Evolutionary conservation across 2,888 invertebrate genomes (phyloP).

Genomic region (Scaptomyza flava): DNA sequence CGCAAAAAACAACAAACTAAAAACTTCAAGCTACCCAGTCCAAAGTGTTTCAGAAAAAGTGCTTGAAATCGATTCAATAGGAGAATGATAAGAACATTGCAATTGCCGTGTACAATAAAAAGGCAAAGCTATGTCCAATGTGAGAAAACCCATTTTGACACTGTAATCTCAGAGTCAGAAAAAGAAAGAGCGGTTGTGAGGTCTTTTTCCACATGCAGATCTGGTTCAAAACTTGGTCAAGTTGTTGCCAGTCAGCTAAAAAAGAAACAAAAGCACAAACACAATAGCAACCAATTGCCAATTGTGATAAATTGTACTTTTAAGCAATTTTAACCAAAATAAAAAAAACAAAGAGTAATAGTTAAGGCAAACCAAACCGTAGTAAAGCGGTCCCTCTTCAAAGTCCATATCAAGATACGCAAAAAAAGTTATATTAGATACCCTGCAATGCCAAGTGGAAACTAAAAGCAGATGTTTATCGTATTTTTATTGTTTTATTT

Average conservation of each 20-base stretch:
- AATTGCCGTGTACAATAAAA: slow-evolving; percentile 31
- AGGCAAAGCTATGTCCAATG: slow-evolving; percentile 22
- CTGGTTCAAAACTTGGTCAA: slow-evolving; percentile 58
- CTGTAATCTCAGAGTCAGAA: slow-evolving; percentile 33
- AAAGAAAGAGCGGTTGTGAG: background rate
- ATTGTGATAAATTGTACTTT: slow-evolving; percentile 81
- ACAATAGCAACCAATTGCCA: slow-evolving; percentile 68
- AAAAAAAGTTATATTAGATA: slow-evolving; percentile 38
- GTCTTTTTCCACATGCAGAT: slow-evolving; percentile 10
- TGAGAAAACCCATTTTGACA: slow-evolving; percentile 60
- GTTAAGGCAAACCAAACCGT: slow-evolving; percentile 27
- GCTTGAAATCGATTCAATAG: background rate
- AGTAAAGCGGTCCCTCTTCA: slow-evolving; percentile 58
- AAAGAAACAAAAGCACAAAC: slow-evolving; percentile 5
- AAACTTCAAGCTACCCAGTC: slow-evolving; percentile 31
- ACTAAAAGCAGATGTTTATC: too few species aligned
- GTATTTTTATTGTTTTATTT: too few species aligned
- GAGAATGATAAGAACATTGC: slow-evolving; percentile 23
- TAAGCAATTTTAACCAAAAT: slow-evolving; percentile 66
- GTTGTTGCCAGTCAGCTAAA: slow-evolving; percentile 38
- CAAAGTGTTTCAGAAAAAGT: slow-evolving; percentile 9
- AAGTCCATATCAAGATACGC: slow-evolving; percentile 48
- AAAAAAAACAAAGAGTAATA: slow-evolving; percentile 20
- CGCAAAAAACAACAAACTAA: slow-evolving; percentile 42
- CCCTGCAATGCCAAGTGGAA: slow-evolving; percentile 8